Evolutionary conservation across 1,140 invertebrate species (phyloP), one percentile per base, ranked within the genome.

Genomic region (Dreissena polymorpha): DNA sequence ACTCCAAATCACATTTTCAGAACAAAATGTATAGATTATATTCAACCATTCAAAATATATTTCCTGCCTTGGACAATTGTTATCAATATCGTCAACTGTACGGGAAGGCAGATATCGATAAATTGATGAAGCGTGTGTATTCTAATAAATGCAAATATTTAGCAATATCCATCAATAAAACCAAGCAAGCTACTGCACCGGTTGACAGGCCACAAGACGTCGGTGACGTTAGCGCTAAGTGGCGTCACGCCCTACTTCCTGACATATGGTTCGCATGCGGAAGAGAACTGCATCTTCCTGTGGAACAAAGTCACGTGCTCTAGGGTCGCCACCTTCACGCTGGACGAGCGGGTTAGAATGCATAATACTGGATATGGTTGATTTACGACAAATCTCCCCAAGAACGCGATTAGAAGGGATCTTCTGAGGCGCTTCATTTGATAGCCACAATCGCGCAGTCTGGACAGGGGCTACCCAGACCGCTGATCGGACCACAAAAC

Each of bases 281-380:
- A 67, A 29, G 75, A 77, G 65, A 64, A 77, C 49, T 77, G 75
- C 39, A 21, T 77, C 23, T n/a, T 60, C 53, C 14, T 77, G n/a
- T 78, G 74, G 65, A 55, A 71, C 57, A 71, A 71, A 53, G 39
- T 12, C 27, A 63, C 65, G 29, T 83, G 29, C 51, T 23, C 18
- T 21, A 39, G 63, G 53, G 64, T 67, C 27, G 70, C 80, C 50
- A 64, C 50, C 5, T 82, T 18, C 29, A 64, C 70, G 1, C 29
- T 74, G 29, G 71, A 68, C 21, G 27, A 51, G 10, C 0, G 53
- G 27, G 67, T 83, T n/a, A 67, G 39, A 39, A 3, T 60, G 16
- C 16, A 60, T 60, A 10, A 12, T 12, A 60, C 10, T 12, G 16
- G 16, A 18, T n/a, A 60, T 23, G 16, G 21, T 23, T 60, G 21